Percentiles rank a stretch among this genome's conserved stretches.
phyloP scores from a whole-genome alignment of 2,113 vertebrate species.

The Mastomys natalensis region DNA sequence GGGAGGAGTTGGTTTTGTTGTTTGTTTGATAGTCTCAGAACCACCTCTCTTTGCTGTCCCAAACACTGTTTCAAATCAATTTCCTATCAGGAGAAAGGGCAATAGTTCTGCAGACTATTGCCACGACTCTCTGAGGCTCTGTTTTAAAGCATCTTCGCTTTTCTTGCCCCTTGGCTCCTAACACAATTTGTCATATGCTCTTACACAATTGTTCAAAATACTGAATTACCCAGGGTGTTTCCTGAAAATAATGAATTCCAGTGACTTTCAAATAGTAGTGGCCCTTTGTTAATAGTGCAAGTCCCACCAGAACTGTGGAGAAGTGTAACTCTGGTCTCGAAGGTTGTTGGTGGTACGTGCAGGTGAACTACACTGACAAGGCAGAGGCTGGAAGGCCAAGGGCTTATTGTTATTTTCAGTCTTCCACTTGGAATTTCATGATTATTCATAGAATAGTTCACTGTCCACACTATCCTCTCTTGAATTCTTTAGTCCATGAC shows the following conservation, averaged over 20 bases:
- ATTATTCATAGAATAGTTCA: not conserved
- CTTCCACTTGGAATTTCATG: not conserved
- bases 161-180: not conserved
- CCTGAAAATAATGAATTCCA: not conserved
- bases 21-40: not conserved
- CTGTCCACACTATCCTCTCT: not conserved
- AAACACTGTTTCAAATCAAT: not conserved
- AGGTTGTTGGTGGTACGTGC: no score
- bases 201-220: not conserved
- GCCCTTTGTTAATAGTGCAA: no score
- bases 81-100: not conserved
- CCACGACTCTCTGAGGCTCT: not conserved
- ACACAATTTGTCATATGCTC: not conserved
- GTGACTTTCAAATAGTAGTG: not conserved
- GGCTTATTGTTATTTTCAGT: not conserved
- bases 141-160: not conserved
- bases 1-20: not conserved
- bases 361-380: not conserved
- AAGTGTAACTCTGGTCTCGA: not conserved
- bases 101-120: rapidly evolving
- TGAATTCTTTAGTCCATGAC: not conserved
- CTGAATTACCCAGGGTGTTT: not conserved
- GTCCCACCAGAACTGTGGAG: not conserved
- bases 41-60: not conserved
- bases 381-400: no score